Conservation (phyloP, 2,113 vertebrate genomes). For the Limnothrissa miodon region DNA sequence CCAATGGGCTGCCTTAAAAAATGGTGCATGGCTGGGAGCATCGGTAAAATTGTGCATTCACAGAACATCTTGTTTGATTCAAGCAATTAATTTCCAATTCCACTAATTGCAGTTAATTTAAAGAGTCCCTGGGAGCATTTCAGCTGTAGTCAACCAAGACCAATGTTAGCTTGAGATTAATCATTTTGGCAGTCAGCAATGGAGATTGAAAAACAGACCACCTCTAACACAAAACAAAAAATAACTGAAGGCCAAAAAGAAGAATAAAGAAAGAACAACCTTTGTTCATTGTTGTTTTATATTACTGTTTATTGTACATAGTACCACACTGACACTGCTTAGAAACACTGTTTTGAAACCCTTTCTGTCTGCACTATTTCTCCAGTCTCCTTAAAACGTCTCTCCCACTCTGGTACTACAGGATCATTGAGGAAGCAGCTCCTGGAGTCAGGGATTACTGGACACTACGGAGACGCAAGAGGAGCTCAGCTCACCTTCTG, state of each 20-base stretch:
- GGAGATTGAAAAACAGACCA: not conserved
- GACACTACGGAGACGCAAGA: no score
- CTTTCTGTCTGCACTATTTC: not conserved
- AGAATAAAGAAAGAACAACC: not conserved
- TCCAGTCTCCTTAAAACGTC: not conserved
- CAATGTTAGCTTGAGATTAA: slow-evolving; percentile 19
- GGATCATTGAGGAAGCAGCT: not conserved
- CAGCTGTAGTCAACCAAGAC: slow-evolving; percentile 9
- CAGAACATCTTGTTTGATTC: slow-evolving; percentile 27
- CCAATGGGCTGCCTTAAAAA: slow-evolving; percentile 10
- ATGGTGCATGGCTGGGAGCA: slow-evolving; percentile 1
- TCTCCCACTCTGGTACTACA: not conserved
- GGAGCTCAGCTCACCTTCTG: not conserved
- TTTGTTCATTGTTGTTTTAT: not conserved
- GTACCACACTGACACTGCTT: not conserved
- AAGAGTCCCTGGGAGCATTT: slow-evolving; percentile 16
- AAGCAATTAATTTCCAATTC: slow-evolving; percentile 27
- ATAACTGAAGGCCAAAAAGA: not conserved
- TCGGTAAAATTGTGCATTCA: slow-evolving; percentile 21
- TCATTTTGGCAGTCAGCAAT: slow-evolving; percentile 16
- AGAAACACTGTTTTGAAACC: not conserved
- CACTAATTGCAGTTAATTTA: slow-evolving; percentile 10
- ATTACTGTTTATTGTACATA: not conserved
- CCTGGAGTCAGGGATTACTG: not conserved
- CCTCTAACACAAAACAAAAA: not conserved